These are phyloP conservation scores for Pluvialis apricaria DNA, from an alignment of 2,113 vertebrate species.

Conservation along the genomic window DNA sequence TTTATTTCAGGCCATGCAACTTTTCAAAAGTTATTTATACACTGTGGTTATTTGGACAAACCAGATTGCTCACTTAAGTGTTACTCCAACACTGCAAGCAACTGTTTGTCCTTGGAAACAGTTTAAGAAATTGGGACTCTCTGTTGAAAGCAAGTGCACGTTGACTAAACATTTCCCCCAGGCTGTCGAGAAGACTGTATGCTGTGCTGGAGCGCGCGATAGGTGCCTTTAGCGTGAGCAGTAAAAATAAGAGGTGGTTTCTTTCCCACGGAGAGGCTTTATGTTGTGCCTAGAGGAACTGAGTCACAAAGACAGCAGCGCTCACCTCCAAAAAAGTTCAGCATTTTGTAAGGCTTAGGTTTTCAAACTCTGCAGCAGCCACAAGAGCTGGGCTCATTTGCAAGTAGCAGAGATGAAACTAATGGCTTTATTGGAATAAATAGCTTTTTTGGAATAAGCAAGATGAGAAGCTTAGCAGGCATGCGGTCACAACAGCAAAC, in stretches of 20 bases:
- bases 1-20: background rate
- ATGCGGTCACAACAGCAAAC: fast-evolving
- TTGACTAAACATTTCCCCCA: background rate
- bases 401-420: background rate
- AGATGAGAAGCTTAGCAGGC: background rate
- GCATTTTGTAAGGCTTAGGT: background rate
- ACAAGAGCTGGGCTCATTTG: background rate
- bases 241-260: background rate
- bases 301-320: background rate
- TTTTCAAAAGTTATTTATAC: background rate
- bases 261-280: background rate
- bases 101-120: background rate
- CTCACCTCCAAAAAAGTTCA: background rate
- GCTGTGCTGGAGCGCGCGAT: background rate
- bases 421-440: background rate
- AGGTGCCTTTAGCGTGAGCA: background rate
- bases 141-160: background rate
- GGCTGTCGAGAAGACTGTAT: background rate
- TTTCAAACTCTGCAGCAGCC: background rate
- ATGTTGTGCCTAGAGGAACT: background rate
- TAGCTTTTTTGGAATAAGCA: background rate
- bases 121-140: background rate
- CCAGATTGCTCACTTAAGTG: background rate
- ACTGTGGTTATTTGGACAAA: background rate
- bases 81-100: background rate